Evolutionary conservation across 2,888 invertebrate species (phyloP), one percentile per base, ranked within the genome.

Genomic region (Neuroscelio doddi): DNA sequence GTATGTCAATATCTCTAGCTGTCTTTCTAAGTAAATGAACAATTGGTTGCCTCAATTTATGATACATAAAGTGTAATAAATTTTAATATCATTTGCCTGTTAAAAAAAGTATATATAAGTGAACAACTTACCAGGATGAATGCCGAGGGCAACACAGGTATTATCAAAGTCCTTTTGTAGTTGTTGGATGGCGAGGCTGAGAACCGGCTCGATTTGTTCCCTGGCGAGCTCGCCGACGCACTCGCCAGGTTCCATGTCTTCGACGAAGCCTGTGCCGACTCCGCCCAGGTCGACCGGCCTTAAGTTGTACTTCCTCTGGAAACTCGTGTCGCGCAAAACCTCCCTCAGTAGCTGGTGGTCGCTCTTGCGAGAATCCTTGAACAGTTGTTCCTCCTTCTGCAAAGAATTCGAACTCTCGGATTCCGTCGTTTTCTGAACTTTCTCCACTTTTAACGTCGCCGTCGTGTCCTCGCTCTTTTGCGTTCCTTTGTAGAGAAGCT

Each of bases 181-280:
- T 83, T 95, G 93, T 80, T 95, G 93, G 75, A 95, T 92, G 21
- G 95, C 95, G 86, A 95, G 87, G 64, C 92, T 93, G 49, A 94
- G 87, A 27, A 94, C 93, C 10, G 93, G 92, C 81, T 94, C 94
- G 71, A 94, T 93, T 75, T 92, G 92, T 73, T 92, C 92, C 46
- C 92, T 89, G 46, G 89, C 90, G 42, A 91, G 84, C 47, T 89
- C 87, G 12, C 87, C 87, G 57, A 86, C 86, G 75, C 86, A 86
- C 42, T 90, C 90, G 56, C 89, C 89, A 68, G 90, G 88, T 77
- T 92, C 92, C 91, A 91, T 91, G 41, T 86, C 85, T 63, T 85
- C 85, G 51, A 85, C 85, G 70, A 82, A 85, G 3, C 85, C 85
- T 8, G 86, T 86, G 29, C 87, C 85, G 34, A 88, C 86, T 45